phyloP scores from a whole-genome alignment of 2,797 vertebrate genomes.

The Tapera naevia region DNA sequence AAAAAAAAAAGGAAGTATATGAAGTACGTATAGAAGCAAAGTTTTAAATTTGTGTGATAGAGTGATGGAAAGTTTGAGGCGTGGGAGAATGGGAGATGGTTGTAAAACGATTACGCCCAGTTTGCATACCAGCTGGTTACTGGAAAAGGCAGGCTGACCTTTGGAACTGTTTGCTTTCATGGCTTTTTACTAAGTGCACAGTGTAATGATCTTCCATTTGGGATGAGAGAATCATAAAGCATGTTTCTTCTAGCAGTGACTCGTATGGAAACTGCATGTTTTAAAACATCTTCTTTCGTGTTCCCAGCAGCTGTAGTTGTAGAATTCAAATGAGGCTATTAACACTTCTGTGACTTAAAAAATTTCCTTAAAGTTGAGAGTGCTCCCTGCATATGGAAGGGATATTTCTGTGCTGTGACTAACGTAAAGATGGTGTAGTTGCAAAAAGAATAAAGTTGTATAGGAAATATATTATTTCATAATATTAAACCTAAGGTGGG shows the following conservation, averaged over 20 bases:
- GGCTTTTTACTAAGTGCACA: slow-evolving; percentile 23
- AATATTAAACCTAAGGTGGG: slow-evolving; percentile 39
- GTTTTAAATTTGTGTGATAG: slow-evolving; percentile 63
- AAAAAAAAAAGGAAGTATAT: slow-evolving; percentile 19
- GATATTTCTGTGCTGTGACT: slow-evolving; percentile 49
- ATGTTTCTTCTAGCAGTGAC: not conserved
- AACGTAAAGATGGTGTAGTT: slow-evolving; percentile 14
- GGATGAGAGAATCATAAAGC: not conserved
- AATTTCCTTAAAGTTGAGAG: not conserved
- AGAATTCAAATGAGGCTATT: not conserved
- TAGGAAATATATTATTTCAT: slow-evolving; percentile 56
- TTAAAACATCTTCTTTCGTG: not conserved
- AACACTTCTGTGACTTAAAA: not conserved
- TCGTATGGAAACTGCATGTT: not conserved
- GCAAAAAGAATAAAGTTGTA: slow-evolving; percentile 5
- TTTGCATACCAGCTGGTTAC: slow-evolving; percentile 85
- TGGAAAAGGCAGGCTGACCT: slow-evolving; percentile 75
- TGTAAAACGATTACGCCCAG: slow-evolving; percentile 64
- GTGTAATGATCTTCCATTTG: slow-evolving; percentile 43
- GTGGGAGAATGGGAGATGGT: not conserved
- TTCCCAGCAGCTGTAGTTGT: not conserved
- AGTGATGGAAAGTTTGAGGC: slow-evolving; percentile 28
- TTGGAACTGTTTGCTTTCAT: slow-evolving; percentile 1
- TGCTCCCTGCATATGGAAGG: not conserved
- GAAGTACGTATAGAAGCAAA: slow-evolving; percentile 62